A percentile compares a stretch with the other conserved stretches of the same genome.
These are phyloP conservation scores for Semaprochilodus insignis DNA, from an alignment of 2,797 vertebrate genomes.

Conservation along the genomic window DNA sequence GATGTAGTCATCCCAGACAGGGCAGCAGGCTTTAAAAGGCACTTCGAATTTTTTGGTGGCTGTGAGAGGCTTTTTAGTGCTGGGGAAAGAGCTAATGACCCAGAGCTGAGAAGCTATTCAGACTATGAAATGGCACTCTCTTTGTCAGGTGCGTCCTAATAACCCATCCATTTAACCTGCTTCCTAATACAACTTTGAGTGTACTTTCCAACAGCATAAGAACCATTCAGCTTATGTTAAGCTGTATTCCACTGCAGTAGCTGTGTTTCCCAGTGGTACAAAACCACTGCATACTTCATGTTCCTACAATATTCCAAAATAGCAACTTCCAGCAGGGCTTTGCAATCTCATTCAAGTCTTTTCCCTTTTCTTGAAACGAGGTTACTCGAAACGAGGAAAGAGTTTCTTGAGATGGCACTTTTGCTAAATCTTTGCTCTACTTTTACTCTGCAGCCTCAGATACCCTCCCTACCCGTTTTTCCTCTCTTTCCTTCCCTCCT, in stretches of 20 bases:
- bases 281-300: neutral
- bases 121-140: neutral
- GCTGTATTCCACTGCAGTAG: neutral
- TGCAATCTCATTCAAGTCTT: neutral
- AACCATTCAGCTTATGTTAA: neutral
- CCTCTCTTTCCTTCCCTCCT: neutral
- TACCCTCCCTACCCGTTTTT: neutral
- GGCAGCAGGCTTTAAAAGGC: neutral
- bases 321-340: neutral
- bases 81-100: constrained; percentile 21
- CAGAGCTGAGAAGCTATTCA: neutral
- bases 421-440: constrained; percentile 24
- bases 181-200: neutral
- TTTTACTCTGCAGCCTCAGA: constrained; percentile 31
- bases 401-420: neutral
- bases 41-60: neutral
- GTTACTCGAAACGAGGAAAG: neutral
- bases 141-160: neutral
- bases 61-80: neutral
- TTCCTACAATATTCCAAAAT: neutral
- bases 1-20: neutral
- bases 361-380: neutral
- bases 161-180: neutral
- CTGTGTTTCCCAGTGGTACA: neutral
- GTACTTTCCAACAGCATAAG: neutral